A percentile compares a stretch with the other conserved stretches of the same genome.
Conservation (phyloP, 2,113 vertebrate species). For the Epinephelus cyanopodus region DNA sequence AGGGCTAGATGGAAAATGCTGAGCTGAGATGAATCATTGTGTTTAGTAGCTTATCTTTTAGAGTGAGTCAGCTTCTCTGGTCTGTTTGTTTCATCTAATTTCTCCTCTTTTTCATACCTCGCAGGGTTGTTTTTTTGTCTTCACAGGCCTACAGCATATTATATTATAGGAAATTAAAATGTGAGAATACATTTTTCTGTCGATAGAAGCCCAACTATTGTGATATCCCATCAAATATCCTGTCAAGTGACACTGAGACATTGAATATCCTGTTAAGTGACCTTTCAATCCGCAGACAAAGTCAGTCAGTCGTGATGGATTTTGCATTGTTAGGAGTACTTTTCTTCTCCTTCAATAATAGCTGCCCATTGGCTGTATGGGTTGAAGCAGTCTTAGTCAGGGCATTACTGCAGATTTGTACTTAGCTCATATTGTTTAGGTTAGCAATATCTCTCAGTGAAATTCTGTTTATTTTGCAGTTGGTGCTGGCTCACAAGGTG, state of each 20-base stretch:
- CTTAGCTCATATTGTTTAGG: slow-evolving; percentile 10
- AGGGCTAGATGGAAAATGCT: background rate
- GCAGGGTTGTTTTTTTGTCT: background rate
- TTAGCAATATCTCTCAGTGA: slow-evolving; percentile 11
- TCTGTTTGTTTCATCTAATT: slow-evolving; percentile 8
- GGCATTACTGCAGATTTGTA: background rate
- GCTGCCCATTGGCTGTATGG: background rate
- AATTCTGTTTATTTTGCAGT: slow-evolving; percentile 23
- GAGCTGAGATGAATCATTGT: slow-evolving; percentile 13
- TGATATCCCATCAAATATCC: slow-evolving; percentile 40
- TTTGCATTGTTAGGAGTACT: background rate
- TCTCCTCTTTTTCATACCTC: background rate
- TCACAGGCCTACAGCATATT: background rate
- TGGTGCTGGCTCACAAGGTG: background rate
- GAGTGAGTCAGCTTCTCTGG: background rate
- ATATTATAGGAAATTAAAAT: slow-evolving; percentile 33
- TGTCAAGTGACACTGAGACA: slow-evolving; percentile 20
- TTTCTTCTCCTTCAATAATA: background rate
- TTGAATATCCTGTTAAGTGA: slow-evolving; percentile 30
- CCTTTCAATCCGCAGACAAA: background rate
- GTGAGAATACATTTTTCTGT: background rate
- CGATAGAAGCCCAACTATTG: background rate
- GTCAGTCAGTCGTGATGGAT: background rate
- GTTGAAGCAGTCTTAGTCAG: background rate
- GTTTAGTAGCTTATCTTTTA: slow-evolving; percentile 4